These are phyloP conservation scores for Scytalopus superciliaris DNA, from an alignment of 2,113 vertebrate genomes.

Conservation along the genomic window DNA sequence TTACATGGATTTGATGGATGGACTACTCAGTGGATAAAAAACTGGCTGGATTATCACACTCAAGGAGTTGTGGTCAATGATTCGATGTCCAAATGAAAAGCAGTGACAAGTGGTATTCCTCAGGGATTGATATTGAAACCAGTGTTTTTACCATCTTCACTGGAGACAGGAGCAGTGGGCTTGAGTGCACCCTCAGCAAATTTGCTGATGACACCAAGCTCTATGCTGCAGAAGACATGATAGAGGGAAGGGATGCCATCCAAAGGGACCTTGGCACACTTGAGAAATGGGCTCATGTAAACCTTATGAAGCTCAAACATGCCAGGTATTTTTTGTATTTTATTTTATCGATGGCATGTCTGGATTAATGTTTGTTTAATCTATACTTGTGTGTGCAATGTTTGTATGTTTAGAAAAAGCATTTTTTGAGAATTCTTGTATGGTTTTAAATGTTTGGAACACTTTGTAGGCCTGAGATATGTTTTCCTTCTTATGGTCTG, in stretches of 20 bases:
- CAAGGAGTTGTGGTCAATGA: not conserved
- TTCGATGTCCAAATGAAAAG: not conserved
- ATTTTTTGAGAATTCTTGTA: not conserved
- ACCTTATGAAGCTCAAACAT: not conserved
- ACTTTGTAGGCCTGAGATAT: not conserved
- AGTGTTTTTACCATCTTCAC: no score
- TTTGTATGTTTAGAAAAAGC: not conserved
- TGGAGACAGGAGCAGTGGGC: rapidly evolving
- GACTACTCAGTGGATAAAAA: not conserved
- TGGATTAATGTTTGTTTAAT: not conserved
- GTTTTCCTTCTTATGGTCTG: not conserved
- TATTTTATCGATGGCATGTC: not conserved
- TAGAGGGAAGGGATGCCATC: no score
- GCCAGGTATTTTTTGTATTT: not conserved
- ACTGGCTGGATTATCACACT: not conserved
- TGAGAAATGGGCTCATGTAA: not conserved
- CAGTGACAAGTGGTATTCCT: not conserved
- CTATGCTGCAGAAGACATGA: rapidly evolving
- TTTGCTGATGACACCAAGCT: rapidly evolving
- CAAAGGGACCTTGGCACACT: not conserved
- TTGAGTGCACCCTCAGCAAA: rapidly evolving
- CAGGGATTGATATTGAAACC: not conserved
- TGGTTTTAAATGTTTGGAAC: not conserved
- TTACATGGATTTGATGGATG: not conserved
- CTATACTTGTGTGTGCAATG: not conserved